A percentile compares a stretch with the other conserved stretches of the same genome.
phyloP scores from a whole-genome alignment of 2,888 invertebrate species.

The Drosophila mayaguana region DNA sequence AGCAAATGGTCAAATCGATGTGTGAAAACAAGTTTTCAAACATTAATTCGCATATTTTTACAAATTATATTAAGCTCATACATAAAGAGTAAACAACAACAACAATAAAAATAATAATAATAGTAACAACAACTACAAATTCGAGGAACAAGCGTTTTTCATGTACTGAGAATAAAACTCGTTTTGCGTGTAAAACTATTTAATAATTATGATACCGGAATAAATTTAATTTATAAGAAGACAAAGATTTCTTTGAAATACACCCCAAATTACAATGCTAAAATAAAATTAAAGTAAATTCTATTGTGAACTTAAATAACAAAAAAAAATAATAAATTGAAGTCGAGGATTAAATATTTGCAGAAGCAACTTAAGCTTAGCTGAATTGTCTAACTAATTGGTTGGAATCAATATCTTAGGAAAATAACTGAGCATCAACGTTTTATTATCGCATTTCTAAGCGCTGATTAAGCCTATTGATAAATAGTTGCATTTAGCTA shows the following conservation, averaged over 20 bases:
- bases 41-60: conserved; percentile 81
- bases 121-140: conserved; percentile 23
- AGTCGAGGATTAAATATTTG: neutral
- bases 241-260: neutral
- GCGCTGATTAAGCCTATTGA: conserved; percentile 25
- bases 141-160: conserved; percentile 53
- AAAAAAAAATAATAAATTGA: neutral
- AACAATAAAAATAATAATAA: conserved; percentile 2
- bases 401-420: neutral
- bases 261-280: neutral
- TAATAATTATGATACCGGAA: conserved; percentile 65
- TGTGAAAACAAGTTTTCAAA: conserved; percentile 72
- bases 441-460: conserved; percentile 1
- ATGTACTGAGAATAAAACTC: conserved; percentile 65
- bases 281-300: neutral
- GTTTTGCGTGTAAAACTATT: conserved; percentile 76
- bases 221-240: neutral
- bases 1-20: conserved; percentile 27
- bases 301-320: neutral
- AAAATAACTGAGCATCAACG: neutral
- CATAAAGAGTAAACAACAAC: conserved; percentile 43
- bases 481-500: conserved; percentile 19
- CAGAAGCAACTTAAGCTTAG: neutral
- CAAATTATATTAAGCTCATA: conserved; percentile 75
- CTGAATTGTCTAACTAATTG: conserved; percentile 2